These are phyloP conservation scores for Caenorhabditis tropicalis DNA, from an alignment of 1,140 invertebrate genomes.

Conservation along the genomic window DNA sequence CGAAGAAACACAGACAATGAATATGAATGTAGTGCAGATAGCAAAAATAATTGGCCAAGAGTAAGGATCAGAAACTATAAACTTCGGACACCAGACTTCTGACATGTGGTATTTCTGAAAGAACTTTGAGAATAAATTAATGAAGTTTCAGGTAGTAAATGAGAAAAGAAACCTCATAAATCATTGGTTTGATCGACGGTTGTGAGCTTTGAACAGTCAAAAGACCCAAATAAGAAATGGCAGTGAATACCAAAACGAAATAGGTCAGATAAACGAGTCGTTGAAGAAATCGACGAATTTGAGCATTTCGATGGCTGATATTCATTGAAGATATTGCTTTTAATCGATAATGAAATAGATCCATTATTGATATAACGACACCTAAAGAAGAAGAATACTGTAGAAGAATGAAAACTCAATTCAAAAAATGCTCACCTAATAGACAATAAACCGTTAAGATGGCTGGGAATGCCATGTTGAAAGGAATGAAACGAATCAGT, in stretches of 20 bases:
- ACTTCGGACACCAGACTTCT: not conserved
- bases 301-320: not conserved
- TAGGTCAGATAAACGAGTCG: not conserved
- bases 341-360: not conserved
- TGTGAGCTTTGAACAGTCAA: not conserved
- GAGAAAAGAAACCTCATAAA: slow-evolving; percentile 31
- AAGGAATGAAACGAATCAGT: not conserved
- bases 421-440: not conserved
- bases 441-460: not conserved
- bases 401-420: not conserved
- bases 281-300: not conserved
- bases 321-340: not conserved
- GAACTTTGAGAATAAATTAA: no score
- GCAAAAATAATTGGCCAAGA: slow-evolving; percentile 2
- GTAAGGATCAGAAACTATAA: not conserved
- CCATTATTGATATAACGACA: not conserved
- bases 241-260: not conserved
- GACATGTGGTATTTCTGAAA: slow-evolving; percentile 11
- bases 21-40: not conserved
- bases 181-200: not conserved
- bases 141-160: no score
- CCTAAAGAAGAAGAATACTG: not conserved
- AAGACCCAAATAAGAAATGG: not conserved
- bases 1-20: not conserved
- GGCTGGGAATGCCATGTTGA: not conserved